Evolutionary conservation across 2,888 invertebrate species (phyloP).

Genomic region (Zhuqinia jingwanae): DNA sequence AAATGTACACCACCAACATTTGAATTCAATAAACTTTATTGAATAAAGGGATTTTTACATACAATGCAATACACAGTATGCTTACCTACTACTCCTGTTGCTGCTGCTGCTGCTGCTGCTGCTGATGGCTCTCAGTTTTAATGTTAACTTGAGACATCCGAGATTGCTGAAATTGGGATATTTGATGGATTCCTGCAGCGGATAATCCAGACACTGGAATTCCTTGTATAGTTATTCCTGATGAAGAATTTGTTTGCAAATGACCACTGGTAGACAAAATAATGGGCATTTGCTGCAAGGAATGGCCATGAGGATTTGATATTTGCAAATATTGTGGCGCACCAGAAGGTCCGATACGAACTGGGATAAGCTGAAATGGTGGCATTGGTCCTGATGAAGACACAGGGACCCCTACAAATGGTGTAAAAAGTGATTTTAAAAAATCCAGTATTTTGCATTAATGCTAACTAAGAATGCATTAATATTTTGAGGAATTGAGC

Average conservation of each 20-base stretch:
- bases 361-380: conserved; percentile 60
- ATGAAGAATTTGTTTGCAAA: conserved; percentile 29
- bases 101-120: not conserved
- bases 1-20: no score
- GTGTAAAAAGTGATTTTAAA: no score
- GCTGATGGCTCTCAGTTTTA: conserved; percentile 20
- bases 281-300: conserved; percentile 47
- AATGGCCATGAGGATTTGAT: conserved; percentile 53
- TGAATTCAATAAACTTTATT: no score
- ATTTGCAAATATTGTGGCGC: conserved; percentile 52
- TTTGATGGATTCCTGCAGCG: conserved; percentile 41
- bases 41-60: no score
- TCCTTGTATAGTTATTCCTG: conserved; percentile 57
- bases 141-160: conserved; percentile 27
- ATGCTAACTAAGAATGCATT: not conserved
- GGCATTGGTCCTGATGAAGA: conserved; percentile 2
- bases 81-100: no score
- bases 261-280: conserved; percentile 51
- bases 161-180: conserved; percentile 50
- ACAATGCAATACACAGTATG: no score
- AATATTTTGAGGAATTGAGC: no score
- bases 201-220: conserved; percentile 51
- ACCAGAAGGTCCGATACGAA: conserved; percentile 31
- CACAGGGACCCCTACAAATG: not conserved
- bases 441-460: no score